Percentiles rank a stretch among this genome's conserved stretches.
These are phyloP conservation scores for Cetoscarus ocellatus DNA, from an alignment of 2,797 vertebrate genomes.

Conservation along the genomic window DNA sequence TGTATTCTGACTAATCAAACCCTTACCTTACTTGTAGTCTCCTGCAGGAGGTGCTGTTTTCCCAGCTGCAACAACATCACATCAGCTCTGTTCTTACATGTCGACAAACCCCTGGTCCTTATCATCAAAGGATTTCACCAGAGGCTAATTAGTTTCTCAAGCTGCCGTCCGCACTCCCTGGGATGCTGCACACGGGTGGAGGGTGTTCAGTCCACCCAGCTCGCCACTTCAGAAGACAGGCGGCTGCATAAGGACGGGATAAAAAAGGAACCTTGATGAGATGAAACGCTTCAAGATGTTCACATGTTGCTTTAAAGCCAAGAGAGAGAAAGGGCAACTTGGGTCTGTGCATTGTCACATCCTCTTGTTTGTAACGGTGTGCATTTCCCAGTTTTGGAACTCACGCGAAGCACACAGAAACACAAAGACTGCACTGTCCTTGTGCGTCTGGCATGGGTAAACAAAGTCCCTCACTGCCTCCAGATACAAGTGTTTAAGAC, in stretches of 20 bases:
- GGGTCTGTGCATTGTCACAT: conserved; percentile 66
- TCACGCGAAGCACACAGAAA: conserved; percentile 37
- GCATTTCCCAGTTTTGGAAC: conserved; percentile 14
- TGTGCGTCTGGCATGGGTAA: conserved; percentile 51
- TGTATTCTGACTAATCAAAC: no score
- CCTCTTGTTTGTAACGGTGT: conserved; percentile 61
- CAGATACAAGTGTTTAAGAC: conserved; percentile 20
- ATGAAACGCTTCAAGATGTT: conserved; percentile 90
- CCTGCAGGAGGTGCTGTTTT: conserved; percentile 53
- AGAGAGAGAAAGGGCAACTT: conserved; percentile 66
- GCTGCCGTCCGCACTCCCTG: conserved; percentile 62
- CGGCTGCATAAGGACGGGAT: conserved; percentile 62
- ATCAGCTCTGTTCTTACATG: not conserved
- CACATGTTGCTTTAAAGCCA: conserved; percentile 73
- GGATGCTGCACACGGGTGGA: conserved; percentile 71
- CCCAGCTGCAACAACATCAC: not conserved
- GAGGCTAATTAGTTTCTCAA: conserved; percentile 71
- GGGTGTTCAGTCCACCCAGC: conserved; percentile 63
- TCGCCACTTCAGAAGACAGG: conserved; percentile 79
- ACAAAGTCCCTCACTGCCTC: conserved; percentile 54
- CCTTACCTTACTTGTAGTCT: not conserved
- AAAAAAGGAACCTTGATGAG: conserved; percentile 81
- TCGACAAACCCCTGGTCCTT: conserved; percentile 37
- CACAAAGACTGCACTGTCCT: conserved; percentile 45
- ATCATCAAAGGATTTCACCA: conserved; percentile 66